Base-by-base conservation (phyloP, 2,797 vertebrate species). In the Acanthornis magna region DNA sequence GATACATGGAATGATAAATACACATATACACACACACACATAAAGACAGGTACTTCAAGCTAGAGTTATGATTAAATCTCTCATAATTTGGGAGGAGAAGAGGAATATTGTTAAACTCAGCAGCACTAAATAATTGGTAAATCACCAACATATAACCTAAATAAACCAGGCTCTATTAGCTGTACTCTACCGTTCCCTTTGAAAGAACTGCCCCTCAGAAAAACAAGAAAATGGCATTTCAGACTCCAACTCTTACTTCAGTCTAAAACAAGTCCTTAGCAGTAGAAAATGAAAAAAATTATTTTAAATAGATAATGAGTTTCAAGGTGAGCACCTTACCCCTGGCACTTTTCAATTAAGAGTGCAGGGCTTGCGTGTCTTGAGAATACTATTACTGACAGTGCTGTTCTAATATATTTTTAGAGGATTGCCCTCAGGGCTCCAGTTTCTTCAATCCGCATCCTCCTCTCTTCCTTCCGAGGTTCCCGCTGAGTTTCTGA, bases 291-390 rank as follows among this genome's bases (percentile, higher is more conserved):
- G 58, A 94, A 89, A 76, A 16, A 85, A 95, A 74, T 70, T 74
- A 66, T 71, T 93, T 82, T 89, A 85, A 89, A 78, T 48, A 90
- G 75, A 74, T 92, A 96, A 97, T 92, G 92, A 95, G 62, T 92
- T 96, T 96, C 93, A 95, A 96, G 95, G 90, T 94, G 93, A 96
- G 75, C 74, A 94, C 80, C 91, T 94, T 96, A 96, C 95, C 94
- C 54, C 85, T 90, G 93, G 95, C 94, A 94, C 70, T 96, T 96
- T 96, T 95, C 88, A 96, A 95, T 91, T 96, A 96, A 71, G 89
- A 95, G 91, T 82, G 60, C 25, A 20, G 51, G 72, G 78, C 62
- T 93, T 72, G 42, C 2, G 0, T 89, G 36, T 36, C 89, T 85
- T 66, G 66, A 94, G 91, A 96, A 95, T 94, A 94, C 30, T 18